Percentiles rank a stretch among this genome's conserved stretches.
Evolutionary conservation across 2,797 vertebrate genomes (phyloP).

Genomic region (Peromyscus eremicus): DNA sequence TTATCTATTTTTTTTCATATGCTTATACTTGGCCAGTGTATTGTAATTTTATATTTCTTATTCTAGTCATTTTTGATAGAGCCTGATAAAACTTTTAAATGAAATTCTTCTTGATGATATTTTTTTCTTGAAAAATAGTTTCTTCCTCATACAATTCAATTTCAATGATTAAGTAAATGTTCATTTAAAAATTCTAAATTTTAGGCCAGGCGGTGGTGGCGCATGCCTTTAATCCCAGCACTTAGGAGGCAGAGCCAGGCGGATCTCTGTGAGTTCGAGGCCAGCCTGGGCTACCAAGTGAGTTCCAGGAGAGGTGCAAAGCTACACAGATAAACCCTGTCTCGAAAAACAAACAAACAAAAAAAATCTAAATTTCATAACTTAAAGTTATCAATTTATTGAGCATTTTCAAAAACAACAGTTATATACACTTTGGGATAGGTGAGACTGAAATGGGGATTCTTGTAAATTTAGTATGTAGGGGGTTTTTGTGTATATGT

Average conservation of each 20-base stretch:
- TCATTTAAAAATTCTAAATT: background rate
- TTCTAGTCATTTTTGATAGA: background rate
- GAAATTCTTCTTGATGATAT: background rate
- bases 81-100: background rate
- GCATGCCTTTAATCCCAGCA: too few relatives aligned
- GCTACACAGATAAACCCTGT: too few relatives aligned
- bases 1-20: background rate
- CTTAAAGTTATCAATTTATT: background rate
- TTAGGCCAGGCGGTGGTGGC: too few relatives aligned
- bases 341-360: too few relatives aligned
- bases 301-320: too few relatives aligned
- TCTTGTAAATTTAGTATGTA: background rate
- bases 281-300: too few relatives aligned
- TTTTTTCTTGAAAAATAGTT: background rate
- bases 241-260: too few relatives aligned
- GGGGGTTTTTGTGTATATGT: background rate
- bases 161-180: background rate
- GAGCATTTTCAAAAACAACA: background rate
- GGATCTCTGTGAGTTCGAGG: too few relatives aligned
- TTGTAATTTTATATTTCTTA: background rate
- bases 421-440: background rate
- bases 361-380: background rate
- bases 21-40: background rate
- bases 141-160: background rate
- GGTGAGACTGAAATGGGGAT: background rate